These are phyloP conservation scores for Tarsius wallacei DNA, from an alignment of 2,797 vertebrate genomes.

Conservation along the genomic window DNA sequence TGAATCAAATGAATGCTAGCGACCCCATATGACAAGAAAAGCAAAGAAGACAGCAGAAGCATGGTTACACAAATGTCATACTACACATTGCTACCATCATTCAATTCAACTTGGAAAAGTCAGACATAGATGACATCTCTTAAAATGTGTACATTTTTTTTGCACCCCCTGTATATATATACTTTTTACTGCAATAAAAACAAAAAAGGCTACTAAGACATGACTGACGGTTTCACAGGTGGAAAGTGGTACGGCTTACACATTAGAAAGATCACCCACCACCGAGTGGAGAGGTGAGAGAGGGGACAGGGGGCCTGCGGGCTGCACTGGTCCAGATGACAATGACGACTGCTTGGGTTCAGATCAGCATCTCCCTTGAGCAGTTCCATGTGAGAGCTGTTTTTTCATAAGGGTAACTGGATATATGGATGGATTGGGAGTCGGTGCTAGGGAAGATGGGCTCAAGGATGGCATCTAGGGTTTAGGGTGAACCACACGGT, in stretches of 20 bases:
- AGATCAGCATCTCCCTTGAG: not conserved
- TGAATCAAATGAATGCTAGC: no score
- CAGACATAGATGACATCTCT: no score
- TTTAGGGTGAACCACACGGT: not conserved
- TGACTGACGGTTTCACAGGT: not conserved
- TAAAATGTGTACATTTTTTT: no score
- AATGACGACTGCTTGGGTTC: not conserved
- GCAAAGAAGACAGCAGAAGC: no score
- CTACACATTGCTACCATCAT: no score
- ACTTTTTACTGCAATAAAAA: not conserved
- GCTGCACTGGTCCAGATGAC: not conserved
- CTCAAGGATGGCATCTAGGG: not conserved
- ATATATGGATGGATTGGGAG: not conserved
- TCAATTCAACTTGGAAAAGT: no score
- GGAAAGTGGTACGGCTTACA: not conserved
- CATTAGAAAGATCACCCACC: not conserved
- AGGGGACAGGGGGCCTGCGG: not conserved
- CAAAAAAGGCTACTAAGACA: not conserved
- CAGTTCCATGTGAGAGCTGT: no score
- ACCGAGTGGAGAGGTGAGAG: not conserved
- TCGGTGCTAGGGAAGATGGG: not conserved
- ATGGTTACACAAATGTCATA: no score
- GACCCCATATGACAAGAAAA: no score
- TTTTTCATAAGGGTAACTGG: not conserved
- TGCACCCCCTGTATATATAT: no score